Evolutionary conservation across 2,113 vertebrate genomes (phyloP).

Genomic region (Euleptes europaea): DNA sequence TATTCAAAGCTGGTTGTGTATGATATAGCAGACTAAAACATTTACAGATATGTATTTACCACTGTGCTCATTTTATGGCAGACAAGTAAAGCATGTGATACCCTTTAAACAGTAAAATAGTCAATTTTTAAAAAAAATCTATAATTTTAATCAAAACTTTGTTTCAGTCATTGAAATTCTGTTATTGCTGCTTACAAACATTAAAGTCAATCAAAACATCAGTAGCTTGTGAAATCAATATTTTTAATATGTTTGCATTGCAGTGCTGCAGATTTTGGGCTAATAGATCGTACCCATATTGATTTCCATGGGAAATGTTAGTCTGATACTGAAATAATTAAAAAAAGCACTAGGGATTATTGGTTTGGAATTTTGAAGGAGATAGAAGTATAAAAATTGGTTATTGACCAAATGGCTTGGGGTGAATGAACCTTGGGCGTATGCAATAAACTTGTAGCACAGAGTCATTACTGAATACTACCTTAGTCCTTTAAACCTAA

Average conservation of each 20-base stretch:
- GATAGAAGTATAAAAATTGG: constrained; percentile 93
- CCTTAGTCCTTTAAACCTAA: constrained; percentile 88
- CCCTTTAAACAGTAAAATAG: constrained; percentile 75
- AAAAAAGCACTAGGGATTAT: constrained; percentile 73
- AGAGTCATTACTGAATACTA: constrained; percentile 88
- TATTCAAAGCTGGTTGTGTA: constrained; percentile 55
- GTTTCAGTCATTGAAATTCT: constrained; percentile 83
- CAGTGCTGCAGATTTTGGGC: constrained; percentile 86
- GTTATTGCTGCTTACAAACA: constrained; percentile 85
- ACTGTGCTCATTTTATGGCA: constrained; percentile 63
- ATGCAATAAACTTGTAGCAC: constrained; percentile 91
- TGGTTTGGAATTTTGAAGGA: constrained; percentile 87
- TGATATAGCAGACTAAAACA: constrained; percentile 55
- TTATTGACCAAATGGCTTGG: constrained; percentile 91
- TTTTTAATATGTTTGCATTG: constrained; percentile 86
- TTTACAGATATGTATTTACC: constrained; percentile 73
- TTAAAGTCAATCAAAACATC: constrained; percentile 83
- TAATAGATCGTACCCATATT: constrained; percentile 93
- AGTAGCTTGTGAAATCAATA: constrained; percentile 83
- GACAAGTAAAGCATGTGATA: constrained; percentile 67
- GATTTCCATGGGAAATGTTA: constrained; percentile 95
- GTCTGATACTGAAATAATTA: constrained; percentile 90
- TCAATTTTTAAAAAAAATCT: constrained; percentile 78
- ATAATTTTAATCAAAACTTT: constrained; percentile 89
- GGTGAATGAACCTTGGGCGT: constrained; percentile 90